These are phyloP conservation scores for Heliconius congener DNA, from an alignment of 1,140 invertebrate species.

Conservation along the genomic window DNA sequence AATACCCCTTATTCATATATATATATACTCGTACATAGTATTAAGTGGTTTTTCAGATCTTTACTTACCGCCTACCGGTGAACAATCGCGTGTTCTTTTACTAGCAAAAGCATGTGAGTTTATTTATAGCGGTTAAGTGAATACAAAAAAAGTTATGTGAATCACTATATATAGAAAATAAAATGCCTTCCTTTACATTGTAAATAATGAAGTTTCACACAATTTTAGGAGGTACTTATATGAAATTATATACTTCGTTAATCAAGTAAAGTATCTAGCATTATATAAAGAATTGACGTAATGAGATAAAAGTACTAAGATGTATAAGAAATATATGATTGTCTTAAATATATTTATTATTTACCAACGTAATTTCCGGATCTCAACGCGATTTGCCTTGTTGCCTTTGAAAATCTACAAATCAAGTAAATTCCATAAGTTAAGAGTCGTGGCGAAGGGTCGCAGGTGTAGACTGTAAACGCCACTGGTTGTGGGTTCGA, in stretches of 20 bases:
- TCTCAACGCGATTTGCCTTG: no score
- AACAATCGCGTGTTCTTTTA: not conserved
- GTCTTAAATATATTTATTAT: no score
- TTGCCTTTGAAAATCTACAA: no score
- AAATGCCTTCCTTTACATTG: no score
- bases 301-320: not conserved
- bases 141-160: not conserved
- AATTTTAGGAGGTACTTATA: not conserved
- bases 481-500: no score
- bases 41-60: not conserved
- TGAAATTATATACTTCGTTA: not conserved
- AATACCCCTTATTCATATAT: no score
- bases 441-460: no score
- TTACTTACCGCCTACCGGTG: not conserved
- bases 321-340: not conserved
- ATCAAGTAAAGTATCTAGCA: not conserved
- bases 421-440: no score
- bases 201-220: not conserved
- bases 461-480: no score
- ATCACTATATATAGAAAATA: not conserved
- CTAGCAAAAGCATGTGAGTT: not conserved
- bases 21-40: no score
- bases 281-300: slow-evolving; percentile 2
- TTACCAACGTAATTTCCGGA: no score
- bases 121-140: not conserved